Base-by-base conservation (phyloP, 1,140 invertebrate genomes). In the Aphaenogaster rudis region DNA sequence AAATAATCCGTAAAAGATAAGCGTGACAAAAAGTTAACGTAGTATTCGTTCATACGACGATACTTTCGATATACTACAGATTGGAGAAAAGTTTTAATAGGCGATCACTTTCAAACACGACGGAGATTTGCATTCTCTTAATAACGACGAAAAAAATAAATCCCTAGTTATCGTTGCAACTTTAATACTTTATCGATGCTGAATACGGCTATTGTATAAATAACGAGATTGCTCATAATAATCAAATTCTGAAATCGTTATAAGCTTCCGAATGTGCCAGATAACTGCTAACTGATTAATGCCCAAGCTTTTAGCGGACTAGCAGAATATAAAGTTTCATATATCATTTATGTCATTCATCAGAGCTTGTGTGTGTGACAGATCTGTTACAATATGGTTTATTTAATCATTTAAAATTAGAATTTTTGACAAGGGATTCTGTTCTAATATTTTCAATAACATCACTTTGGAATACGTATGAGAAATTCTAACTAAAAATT, bases 11-110 rank as follows among this genome's bases (percentile, higher is more conserved):
- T 74, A 84, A 84, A 42, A 84, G 61, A 71, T 45, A 61, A 76
- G 57, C 28, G n/a, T 74, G 17, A 4, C 13, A 45, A 17, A 1
- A 84, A 84, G 69, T 82, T 39, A 84, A 84, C 54, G 33, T 48
- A 72, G 79, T 6, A 21, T 67, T 79, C 67, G 50, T 13, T 71
- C 39, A 33, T 71, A 71, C 52, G 54, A 74, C 80, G 21, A 54
- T 71, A 63, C 54, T 50, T 84, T 74, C n/a, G 36, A 48, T 61
- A 42, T 48, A 72, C 42, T 48, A 71, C 7, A 67, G 57, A 74
- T 74, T 57, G 69, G 13, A 76, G 54, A 63, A 76, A 81, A 84
- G 80, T 84, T 84, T 84, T 84, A 84, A 84, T 84, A 74, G 28
- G 69, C 17, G 17, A 74, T 45, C 54, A 74, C 28, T 74, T 69